Conservation (phyloP, 2,888 invertebrate genomes). For the Andrena haemorrhoa region DNA sequence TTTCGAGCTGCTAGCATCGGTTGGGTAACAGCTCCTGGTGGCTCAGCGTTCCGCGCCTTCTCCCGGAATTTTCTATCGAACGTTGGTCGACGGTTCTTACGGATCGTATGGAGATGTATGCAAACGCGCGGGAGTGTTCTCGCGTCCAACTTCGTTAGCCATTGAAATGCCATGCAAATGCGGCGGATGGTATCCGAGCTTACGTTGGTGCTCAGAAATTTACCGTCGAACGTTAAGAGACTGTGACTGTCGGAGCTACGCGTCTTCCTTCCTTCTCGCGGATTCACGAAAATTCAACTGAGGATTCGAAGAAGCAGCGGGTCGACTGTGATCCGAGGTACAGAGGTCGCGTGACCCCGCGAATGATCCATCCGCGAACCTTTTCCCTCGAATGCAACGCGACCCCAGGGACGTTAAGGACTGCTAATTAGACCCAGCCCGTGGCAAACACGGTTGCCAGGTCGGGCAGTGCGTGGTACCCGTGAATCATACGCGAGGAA, state of each 20-base stretch:
- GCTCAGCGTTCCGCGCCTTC: not conserved
- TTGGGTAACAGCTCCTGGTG: no score
- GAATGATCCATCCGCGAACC: not conserved
- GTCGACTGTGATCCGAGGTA: not conserved
- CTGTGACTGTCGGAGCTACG: no score
- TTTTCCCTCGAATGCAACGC: not conserved
- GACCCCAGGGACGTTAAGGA: not conserved
- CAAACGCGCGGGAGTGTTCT: constrained; percentile 28
- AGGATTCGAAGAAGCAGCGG: not conserved
- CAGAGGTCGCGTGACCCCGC: not conserved
- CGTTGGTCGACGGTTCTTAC: not conserved
- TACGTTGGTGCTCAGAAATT: constrained; percentile 24
- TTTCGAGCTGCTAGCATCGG: no score
- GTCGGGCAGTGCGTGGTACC: constrained; percentile 33
- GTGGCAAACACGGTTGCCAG: constrained; percentile 50
- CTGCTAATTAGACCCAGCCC: constrained; percentile 35
- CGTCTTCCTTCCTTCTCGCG: no score
- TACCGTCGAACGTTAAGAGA: not conserved
- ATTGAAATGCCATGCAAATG: constrained; percentile 32
- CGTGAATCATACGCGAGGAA: constrained; percentile 46
- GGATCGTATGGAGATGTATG: constrained; percentile 45
- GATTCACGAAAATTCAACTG: not conserved
- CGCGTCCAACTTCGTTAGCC: constrained; percentile 22
- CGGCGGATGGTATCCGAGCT: constrained; percentile 18
- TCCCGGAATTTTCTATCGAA: not conserved